Evolutionary conservation across 2,888 invertebrate species (phyloP).

Genomic region (Lycocerus yunnanus): DNA sequence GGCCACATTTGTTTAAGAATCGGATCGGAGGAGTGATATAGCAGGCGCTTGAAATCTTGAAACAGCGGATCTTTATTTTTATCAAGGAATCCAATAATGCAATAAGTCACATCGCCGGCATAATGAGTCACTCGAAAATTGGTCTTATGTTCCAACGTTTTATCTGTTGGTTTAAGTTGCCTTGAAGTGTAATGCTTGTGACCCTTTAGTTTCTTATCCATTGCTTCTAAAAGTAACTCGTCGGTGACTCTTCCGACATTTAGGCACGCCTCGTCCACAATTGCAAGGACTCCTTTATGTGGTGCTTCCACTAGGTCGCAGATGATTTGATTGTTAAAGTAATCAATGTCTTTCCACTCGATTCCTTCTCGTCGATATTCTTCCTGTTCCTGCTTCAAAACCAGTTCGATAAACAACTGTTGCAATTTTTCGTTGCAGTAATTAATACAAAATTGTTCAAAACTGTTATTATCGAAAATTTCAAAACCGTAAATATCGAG

Average conservation of each 20-base stretch:
- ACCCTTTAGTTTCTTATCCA: constrained; percentile 84
- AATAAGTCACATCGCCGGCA: constrained; percentile 95
- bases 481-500: constrained; percentile 99
- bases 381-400: constrained; percentile 97
- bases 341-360: constrained; percentile 91
- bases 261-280: constrained; percentile 96
- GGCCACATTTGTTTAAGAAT: constrained; percentile 93
- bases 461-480: constrained; percentile 95
- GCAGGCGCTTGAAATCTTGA: constrained; percentile 93
- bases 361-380: constrained; percentile 96
- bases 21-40: constrained; percentile 80
- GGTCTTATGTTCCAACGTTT: constrained; percentile 52
- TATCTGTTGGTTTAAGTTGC: constrained; percentile 81
- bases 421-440: constrained; percentile 99
- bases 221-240: constrained; percentile 84
- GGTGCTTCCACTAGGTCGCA: constrained; percentile 94
- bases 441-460: constrained; percentile 99
- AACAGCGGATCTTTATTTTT: constrained; percentile 97
- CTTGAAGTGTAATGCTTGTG: constrained; percentile 92
- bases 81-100: constrained; percentile 89
- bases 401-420: constrained; percentile 96
- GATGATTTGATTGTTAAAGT: constrained; percentile 96
- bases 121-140: constrained; percentile 86
- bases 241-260: constrained; percentile 91
- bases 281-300: constrained; percentile 83